A percentile compares a stretch with the other conserved stretches of the same genome.
Evolutionary conservation across 1,140 invertebrate genomes (phyloP).

Genomic region (Drosophila persimilis): DNA sequence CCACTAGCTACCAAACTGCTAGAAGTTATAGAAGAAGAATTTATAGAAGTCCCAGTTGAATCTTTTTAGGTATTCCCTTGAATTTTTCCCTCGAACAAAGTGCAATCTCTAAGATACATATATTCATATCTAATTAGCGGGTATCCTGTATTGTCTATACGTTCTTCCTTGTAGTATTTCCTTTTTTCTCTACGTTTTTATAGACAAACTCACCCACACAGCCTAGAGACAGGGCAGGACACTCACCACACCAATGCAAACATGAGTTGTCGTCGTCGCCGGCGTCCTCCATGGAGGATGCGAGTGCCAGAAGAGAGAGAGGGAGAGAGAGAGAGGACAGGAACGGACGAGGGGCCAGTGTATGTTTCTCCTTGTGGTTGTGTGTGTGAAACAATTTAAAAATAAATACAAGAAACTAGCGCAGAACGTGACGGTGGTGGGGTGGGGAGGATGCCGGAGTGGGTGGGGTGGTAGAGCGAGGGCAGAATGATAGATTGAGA

Average conservation of each 20-base stretch:
- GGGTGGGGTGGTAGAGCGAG: conserved; percentile 43
- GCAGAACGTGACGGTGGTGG: conserved; percentile 54
- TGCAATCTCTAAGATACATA: too few species aligned
- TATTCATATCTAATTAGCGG: neutral
- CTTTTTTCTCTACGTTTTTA: conserved; percentile 42
- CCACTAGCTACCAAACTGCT: too few species aligned
- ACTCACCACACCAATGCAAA: conserved; percentile 51
- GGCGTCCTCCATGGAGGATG: conserved; percentile 48
- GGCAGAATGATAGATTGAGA: conserved; percentile 74
- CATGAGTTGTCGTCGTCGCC: conserved; percentile 26
- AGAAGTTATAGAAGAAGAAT: too few species aligned
- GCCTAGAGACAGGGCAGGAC: conserved; percentile 44
- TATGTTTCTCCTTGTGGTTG: conserved; percentile 16
- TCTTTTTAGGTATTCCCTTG: too few species aligned
- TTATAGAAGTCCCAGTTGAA: too few species aligned
- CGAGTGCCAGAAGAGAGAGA: conserved; percentile 10
- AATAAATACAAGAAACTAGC: conserved; percentile 80
- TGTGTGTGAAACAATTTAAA: conserved; percentile 75
- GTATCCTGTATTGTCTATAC: neutral
- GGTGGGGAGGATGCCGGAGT: neutral
- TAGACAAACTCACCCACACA: conserved; percentile 39
- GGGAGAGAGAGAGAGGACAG: too few species aligned
- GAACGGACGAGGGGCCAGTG: neutral
- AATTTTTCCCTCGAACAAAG: too few species aligned
- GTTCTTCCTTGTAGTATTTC: conserved; percentile 12